phyloP scores from a whole-genome alignment of 2,113 vertebrate genomes.

The Halichoeres trimaculatus region DNA sequence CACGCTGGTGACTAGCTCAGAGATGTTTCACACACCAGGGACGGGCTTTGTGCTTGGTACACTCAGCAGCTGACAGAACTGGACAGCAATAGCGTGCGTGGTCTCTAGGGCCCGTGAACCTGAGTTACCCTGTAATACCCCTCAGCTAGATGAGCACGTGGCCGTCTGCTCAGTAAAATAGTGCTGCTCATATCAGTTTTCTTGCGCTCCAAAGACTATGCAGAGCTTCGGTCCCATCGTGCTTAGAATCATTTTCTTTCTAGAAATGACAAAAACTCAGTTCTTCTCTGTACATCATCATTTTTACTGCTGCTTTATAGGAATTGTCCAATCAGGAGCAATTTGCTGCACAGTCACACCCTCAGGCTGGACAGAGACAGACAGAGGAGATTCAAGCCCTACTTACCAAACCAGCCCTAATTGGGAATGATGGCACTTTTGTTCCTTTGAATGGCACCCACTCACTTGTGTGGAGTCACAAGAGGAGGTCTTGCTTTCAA shows the following conservation, averaged over 20 bases:
- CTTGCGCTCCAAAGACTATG: conserved; percentile 11
- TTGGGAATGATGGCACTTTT: conserved; percentile 78
- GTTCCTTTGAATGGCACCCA: conserved; percentile 69
- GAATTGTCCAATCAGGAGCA: conserved; percentile 65
- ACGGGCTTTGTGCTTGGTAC: conserved; percentile 56
- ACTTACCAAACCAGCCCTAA: conserved; percentile 65
- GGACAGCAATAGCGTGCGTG: conserved; percentile 23
- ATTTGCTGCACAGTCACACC: conserved; percentile 57
- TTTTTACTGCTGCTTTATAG: conserved; percentile 61
- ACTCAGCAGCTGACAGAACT: conserved; percentile 45
- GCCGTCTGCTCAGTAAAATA: conserved; percentile 53
- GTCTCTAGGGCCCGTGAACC: conserved; percentile 55
- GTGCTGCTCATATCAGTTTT: conserved; percentile 40
- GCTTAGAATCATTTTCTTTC: conserved; percentile 18
- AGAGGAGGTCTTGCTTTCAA: conserved; percentile 70
- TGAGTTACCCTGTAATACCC: conserved; percentile 49
- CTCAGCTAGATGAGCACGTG: conserved; percentile 57
- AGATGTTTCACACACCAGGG: conserved; percentile 71
- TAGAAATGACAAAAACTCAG: conserved; percentile 42
- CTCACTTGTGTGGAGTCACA: conserved; percentile 69
- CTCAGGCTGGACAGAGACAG: conserved; percentile 43
- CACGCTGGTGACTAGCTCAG: conserved; percentile 71
- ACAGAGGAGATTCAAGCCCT: conserved; percentile 36
- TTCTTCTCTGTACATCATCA: conserved; percentile 48
- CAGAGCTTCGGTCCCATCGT: conserved; percentile 16